phyloP scores from a whole-genome alignment of 1,140 invertebrate species.

The Phymastichus coffea region DNA sequence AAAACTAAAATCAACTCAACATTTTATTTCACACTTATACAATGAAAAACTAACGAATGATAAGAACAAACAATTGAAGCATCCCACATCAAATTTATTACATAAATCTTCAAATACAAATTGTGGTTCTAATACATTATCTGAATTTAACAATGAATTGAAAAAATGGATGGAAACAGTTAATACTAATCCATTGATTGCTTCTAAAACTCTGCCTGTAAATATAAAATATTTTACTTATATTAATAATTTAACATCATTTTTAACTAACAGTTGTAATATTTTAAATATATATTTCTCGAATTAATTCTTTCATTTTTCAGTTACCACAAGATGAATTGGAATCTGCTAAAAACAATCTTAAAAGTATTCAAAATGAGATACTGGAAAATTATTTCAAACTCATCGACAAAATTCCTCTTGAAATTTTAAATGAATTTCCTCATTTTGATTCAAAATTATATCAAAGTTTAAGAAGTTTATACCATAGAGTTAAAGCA shows the following conservation, averaged over 20 bases:
- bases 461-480: slow-evolving; percentile 40
- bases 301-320: slow-evolving; percentile 16
- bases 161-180: slow-evolving; percentile 23
- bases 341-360: slow-evolving; percentile 29
- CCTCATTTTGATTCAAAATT: slow-evolving; percentile 43
- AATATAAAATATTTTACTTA: background rate
- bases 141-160: slow-evolving; percentile 28
- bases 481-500: slow-evolving; percentile 50
- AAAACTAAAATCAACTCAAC: too few relatives aligned
- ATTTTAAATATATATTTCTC: background rate
- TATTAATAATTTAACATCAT: background rate
- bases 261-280: background rate
- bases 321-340: slow-evolving; percentile 40
- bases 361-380: slow-evolving; percentile 45
- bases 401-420: slow-evolving; percentile 44
- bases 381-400: slow-evolving; percentile 45
- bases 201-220: background rate
- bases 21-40: too few relatives aligned
- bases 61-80: too few relatives aligned
- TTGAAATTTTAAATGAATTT: slow-evolving; percentile 42
- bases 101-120: slow-evolving; percentile 24
- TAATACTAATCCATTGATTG: slow-evolving; percentile 25
- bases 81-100: too few relatives aligned
- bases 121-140: slow-evolving; percentile 28
- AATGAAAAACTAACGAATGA: too few relatives aligned